phyloP scores from a whole-genome alignment of 92 coral and sea anemone genomes.

The Metridium senile region DNA sequence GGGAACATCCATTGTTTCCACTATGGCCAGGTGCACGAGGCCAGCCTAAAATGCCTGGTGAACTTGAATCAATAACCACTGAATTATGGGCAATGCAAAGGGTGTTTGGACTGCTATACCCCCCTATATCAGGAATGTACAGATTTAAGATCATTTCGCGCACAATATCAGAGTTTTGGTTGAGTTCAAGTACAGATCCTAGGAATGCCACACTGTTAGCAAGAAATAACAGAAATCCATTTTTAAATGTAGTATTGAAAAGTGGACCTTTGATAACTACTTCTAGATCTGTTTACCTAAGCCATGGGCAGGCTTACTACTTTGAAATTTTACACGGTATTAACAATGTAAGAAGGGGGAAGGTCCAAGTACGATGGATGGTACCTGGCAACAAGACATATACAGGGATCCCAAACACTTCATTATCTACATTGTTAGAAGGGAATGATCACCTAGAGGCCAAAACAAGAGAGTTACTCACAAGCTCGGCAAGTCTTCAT shows the following conservation, averaged over 20 bases:
- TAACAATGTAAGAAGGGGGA: conserved; percentile 54
- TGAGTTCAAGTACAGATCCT: conserved; percentile 54
- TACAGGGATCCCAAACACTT: conserved; percentile 21
- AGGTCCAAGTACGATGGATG: conserved; percentile 71
- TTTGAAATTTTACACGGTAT: conserved; percentile 68
- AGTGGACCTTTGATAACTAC: conserved; percentile 1
- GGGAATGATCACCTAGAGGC: conserved; percentile 19
- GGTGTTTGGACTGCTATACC: conserved; percentile 67
- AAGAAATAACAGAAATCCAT: conserved; percentile 23
- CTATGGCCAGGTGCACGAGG: conserved; percentile 54
- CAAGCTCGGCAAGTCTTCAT: conserved; percentile 14
- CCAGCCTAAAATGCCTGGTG: conserved; percentile 28
- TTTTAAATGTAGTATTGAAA: background rate
- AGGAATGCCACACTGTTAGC: conserved; percentile 49
- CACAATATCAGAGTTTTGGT: conserved; percentile 74
- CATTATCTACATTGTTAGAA: conserved; percentile 53
- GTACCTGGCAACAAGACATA: conserved; percentile 50
- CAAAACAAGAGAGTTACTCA: background rate
- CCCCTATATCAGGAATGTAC: conserved; percentile 66
- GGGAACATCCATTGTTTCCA: conserved; percentile 82
- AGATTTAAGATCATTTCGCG: conserved; percentile 51
- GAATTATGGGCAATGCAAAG: conserved; percentile 78
- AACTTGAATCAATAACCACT: conserved; percentile 47
- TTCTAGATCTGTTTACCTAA: conserved; percentile 37
- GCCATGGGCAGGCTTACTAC: conserved; percentile 45